phyloP scores from a whole-genome alignment of 1,140 invertebrate genomes.

The Conus ventricosus region DNA sequence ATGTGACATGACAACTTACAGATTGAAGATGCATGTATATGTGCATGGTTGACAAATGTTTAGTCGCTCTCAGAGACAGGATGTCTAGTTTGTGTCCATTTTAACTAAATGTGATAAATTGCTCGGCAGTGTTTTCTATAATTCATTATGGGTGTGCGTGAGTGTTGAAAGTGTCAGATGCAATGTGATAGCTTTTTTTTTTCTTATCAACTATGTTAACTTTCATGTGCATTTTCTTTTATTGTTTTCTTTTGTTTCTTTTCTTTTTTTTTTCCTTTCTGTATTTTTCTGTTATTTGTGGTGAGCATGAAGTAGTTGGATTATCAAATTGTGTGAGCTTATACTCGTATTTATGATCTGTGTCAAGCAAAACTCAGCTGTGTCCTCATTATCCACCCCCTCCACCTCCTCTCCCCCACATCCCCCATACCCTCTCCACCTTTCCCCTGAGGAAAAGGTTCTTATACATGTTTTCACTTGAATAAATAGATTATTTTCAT shows the following conservation, averaged over 20 bases:
- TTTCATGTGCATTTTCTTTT: not conserved
- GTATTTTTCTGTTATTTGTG: not conserved
- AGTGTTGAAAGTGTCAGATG: not conserved
- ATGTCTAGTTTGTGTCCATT: not conserved
- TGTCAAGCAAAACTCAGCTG: too few species aligned
- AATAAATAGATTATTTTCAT: too few species aligned
- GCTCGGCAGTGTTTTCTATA: not conserved
- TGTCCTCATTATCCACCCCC: too few species aligned
- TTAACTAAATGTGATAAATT: constrained; percentile 20
- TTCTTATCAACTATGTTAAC: not conserved
- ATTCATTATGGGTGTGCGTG: not conserved
- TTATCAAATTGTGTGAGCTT: too few species aligned
- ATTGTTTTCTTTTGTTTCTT: not conserved
- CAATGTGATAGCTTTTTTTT: not conserved
- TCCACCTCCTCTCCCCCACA: too few species aligned
- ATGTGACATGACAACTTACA: not conserved
- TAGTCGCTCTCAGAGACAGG: not conserved
- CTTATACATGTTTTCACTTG: too few species aligned
- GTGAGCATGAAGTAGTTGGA: too few species aligned
- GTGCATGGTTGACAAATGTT: not conserved
- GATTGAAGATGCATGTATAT: not conserved
- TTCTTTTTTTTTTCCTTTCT: not conserved
- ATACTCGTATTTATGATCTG: too few species aligned
- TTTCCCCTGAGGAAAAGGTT: too few species aligned
- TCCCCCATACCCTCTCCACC: too few species aligned